Evolutionary conservation across 1,140 invertebrate genomes (phyloP), one percentile per base, ranked within the genome.

Genomic region (Drosophila trapezifrons): DNA sequence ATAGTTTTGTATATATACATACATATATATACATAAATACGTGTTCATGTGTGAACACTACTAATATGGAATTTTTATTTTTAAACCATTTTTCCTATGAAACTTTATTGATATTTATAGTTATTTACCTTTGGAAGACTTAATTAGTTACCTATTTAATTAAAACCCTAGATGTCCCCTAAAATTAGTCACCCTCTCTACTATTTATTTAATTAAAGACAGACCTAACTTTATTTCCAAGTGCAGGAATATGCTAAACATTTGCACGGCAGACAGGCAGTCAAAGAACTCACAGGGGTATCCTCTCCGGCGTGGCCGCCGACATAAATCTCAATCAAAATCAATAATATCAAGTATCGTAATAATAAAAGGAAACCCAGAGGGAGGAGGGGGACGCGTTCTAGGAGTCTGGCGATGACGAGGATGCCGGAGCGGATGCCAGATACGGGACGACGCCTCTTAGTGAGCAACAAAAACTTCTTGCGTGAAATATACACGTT

Each of bases 401-500:
- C 15, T 27, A 32, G 29, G 37, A 37, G 46, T 51, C 51, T 66
- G 60, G 22, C 40, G 18, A 9, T 58, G 57, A 67, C 58, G 46
- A 62, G 56, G 47, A 76, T 46, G 32, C 32, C 49, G 56, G 32
- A 20, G 27, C 45, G 52, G 58, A 60, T 56, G 65, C 55, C 15
- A 65, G 49, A 51, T 35, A 60, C 46, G 57, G 46, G 45, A 49
- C 7, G 22, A 7, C 47, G 12, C 17, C 29, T 35, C 65, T 47
- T 71, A 71, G 67, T 49, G 49, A 49, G 71, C 49, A 74, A 63
- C 69, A 73, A 46, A 55, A 87, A 83, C 51, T 87, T 89, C 69
- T 83, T 89, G 76, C 83, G 76, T 89, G 80, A 89, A 87, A 87
- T 87, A 84, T 89, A 87, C 84, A 87, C 86, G 78, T 90, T 90